A percentile compares a stretch with the other conserved stretches of the same genome.
Conservation (phyloP, 2,888 invertebrate species). For the Xylota sylvarum region DNA sequence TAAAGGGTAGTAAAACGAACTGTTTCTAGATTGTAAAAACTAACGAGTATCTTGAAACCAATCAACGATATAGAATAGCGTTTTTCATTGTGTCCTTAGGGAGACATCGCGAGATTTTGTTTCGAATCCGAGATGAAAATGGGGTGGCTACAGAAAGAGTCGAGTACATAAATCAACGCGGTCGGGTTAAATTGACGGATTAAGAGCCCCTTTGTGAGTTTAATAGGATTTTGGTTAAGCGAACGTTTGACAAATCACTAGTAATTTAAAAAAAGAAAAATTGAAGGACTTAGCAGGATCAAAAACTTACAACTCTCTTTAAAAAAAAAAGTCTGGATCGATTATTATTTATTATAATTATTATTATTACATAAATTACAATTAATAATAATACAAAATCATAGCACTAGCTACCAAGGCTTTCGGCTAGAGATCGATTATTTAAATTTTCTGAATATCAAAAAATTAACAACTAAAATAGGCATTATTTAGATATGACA, state of each 20-base stretch:
- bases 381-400: no score
- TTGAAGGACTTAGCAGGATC: neutral
- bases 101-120: slow-evolving; percentile 38
- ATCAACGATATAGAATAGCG: slow-evolving; percentile 41
- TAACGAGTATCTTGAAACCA: slow-evolving; percentile 59
- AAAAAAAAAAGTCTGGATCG: no score
- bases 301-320: no score
- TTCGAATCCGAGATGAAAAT: slow-evolving; percentile 25
- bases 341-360: no score
- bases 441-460: no score
- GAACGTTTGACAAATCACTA: neutral
- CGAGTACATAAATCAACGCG: slow-evolving; percentile 35
- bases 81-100: slow-evolving; percentile 31
- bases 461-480: no score
- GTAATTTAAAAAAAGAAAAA: neutral
- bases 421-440: no score
- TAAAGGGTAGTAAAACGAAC: neutral
- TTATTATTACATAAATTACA: no score
- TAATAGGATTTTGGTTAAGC: slow-evolving; percentile 21
- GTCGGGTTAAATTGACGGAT: slow-evolving; percentile 37
- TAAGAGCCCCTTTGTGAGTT: slow-evolving; percentile 53
- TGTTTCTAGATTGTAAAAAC: slow-evolving; percentile 51
- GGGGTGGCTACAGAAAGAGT: slow-evolving; percentile 29
- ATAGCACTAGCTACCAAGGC: no score
- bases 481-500: no score